Conservation (phyloP, 2,888 invertebrate species). For the Perizoma flavofasciatum region DNA sequence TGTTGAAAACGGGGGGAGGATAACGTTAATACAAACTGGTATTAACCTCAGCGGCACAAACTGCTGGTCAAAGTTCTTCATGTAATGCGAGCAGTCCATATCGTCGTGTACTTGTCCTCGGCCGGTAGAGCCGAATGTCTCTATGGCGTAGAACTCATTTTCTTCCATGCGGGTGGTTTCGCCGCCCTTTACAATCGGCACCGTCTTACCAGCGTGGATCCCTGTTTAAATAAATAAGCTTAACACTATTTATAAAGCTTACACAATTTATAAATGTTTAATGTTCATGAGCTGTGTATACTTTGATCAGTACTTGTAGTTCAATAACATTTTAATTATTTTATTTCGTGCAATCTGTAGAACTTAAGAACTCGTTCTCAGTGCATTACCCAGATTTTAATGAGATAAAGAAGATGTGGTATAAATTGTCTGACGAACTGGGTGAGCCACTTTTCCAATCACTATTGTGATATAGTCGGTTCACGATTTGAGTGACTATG, state of each 20-base stretch:
- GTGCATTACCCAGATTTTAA: too few relatives aligned
- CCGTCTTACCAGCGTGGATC: constrained; percentile 98
- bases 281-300: too few relatives aligned
- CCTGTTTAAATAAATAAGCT: constrained; percentile 66
- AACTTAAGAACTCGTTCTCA: too few relatives aligned
- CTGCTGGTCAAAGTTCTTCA: constrained; percentile 98
- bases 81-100: constrained; percentile 99
- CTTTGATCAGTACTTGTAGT: too few relatives aligned
- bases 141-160: constrained; percentile 99
- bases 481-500: too few relatives aligned
- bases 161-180: constrained; percentile 99
- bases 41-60: constrained; percentile 94
- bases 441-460: too few relatives aligned
- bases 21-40: not conserved
- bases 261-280: not conserved
- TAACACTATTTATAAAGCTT: not conserved
- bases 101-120: constrained; percentile 98
- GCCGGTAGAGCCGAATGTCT: constrained; percentile 99
- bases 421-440: too few relatives aligned
- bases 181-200: constrained; percentile 99
- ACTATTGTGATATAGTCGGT: too few relatives aligned
- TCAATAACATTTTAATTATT: too few relatives aligned
- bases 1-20: too few relatives aligned
- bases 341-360: too few relatives aligned
- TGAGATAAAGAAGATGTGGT: too few relatives aligned